Evolutionary conservation across 1,140 invertebrate genomes (phyloP), one percentile per base, ranked within the genome.

Genomic region (Drosophila ananassae): DNA sequence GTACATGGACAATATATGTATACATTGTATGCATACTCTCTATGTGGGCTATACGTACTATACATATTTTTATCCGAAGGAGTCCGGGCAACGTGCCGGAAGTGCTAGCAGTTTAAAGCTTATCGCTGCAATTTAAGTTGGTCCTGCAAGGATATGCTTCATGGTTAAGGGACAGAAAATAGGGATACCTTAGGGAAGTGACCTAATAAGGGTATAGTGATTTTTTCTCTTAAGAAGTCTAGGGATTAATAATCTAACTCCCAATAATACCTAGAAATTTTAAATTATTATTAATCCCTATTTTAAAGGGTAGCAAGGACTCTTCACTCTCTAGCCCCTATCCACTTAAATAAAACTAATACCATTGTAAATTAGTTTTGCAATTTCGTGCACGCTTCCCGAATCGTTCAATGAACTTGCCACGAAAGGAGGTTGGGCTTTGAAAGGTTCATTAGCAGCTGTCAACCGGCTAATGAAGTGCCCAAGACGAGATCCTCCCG

Each of bases 81-180:
- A 58, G 53, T 60, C 21, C 47, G 47, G 52, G 51, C 51, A 60
- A 55, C 50, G 59, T 77, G 77, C 73, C 83, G 83, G 83, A 89
- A 79, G 84, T 89, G 61, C 68, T 67, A 64, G 76, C 83, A 83
- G 84, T 89, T 89, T 89, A 89, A 89, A 89, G 83, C 83, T 89
- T 89, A 89, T 89, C 83, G 83, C 83, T 79, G 83, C 84, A 83
- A 89, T 89, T 89, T 73, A 77, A 89, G 60, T 83, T 89, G 56
- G 21, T 58, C 53, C 57, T 53, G 61, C 63, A 64, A 61, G 79
- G 67, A 80, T 81, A 81, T 59, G 46, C 51, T 46, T n/a, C 54
- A 21, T 76, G 57, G 13, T 34, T 12, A 39, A 32, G 46, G 56
- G 51, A 34, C 37, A 34, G 39, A 39, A 24, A 48, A 41, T 39